A percentile compares a stretch with the other conserved stretches of the same genome.
Conservation (phyloP, 2,113 vertebrate genomes). For the mouse (Mus musculus) region DNA sequence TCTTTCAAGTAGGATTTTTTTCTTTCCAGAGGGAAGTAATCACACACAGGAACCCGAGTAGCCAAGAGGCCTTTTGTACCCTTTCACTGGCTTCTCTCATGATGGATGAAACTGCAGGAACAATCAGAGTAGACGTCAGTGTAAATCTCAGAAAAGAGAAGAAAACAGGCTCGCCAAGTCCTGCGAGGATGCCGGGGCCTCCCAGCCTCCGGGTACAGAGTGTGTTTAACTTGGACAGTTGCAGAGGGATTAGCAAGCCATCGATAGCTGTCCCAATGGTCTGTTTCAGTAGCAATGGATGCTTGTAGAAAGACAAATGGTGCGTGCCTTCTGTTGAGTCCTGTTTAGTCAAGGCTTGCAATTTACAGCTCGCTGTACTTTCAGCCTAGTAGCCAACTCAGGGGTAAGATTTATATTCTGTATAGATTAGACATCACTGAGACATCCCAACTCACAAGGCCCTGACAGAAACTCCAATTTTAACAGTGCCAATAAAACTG, state of each 20-base stretch:
- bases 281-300: background rate
- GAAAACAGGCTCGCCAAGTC: conserved; percentile 40
- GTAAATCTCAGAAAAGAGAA: conserved; percentile 69
- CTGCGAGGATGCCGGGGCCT: conserved; percentile 18
- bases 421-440: conserved; percentile 39
- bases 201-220: conserved; percentile 16
- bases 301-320: background rate
- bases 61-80: conserved; percentile 41
- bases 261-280: background rate
- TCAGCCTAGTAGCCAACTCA: conserved; percentile 25
- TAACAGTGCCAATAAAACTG: conserved; percentile 39
- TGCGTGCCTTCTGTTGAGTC: background rate
- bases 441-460: conserved; percentile 13
- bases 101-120: conserved; percentile 67
- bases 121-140: conserved; percentile 68
- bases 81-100: conserved; percentile 57
- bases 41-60: conserved; percentile 39
- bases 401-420: conserved; percentile 46
- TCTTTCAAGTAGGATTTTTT: conserved; percentile 40
- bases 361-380: conserved; percentile 23
- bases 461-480: conserved; percentile 15
- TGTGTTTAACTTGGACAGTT: conserved; percentile 37
- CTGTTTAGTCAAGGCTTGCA: background rate
- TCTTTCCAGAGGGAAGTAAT: conserved; percentile 61
- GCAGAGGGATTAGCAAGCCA: conserved; percentile 18